Base-by-base conservation (phyloP, 2,888 invertebrate species). In the Mesorhabditis belari region DNA sequence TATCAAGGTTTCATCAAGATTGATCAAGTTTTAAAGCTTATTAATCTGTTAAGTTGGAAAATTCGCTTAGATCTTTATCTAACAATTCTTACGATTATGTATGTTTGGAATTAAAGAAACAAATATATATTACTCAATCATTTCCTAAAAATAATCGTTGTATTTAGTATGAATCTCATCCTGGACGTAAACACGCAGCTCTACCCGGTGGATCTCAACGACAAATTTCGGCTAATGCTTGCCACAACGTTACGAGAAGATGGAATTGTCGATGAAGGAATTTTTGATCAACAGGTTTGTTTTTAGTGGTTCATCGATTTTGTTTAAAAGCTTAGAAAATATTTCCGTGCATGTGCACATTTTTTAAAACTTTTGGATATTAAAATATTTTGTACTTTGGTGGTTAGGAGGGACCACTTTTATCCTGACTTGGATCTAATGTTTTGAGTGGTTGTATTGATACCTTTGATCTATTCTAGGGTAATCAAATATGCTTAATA, bases 151-250 rank as follows among this genome's bases (percentile, higher is more conserved):
- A 17, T 17, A 17, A 35, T 9, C n/a, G 12, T 35, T 35, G 12
- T 17, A 59, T 98, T 96, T 86, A 96, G 98, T 86, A 98, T 98
- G 96, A 96, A 99, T 81, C 86, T 99, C 62, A 96, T 98, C 77
- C 85, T 99, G 77, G 98, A 98, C 82, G 90, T 99, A 68, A 96
- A 99, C 85, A 91, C 91, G 2, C 95, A 95, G 90, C 86, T 96
- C 51, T 99, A 98, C 83, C 96, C 96, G 5, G 49, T 72, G 57
- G 59, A 67, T 60, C 27, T 76, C 84, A 86, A 85, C 64, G 87
- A 87, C 81, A 87, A 87, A 77, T 91, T 93, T 81, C 89, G 98
- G 27, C 85, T 98, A 80, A 93, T 74, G 63, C 64, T 79, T 65
- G 93, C 95, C 5, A 92, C 92, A 26, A 95, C 95, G 0, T 85